Conservation (phyloP, 1,140 invertebrate species). For the Drosophila nebulosa region DNA sequence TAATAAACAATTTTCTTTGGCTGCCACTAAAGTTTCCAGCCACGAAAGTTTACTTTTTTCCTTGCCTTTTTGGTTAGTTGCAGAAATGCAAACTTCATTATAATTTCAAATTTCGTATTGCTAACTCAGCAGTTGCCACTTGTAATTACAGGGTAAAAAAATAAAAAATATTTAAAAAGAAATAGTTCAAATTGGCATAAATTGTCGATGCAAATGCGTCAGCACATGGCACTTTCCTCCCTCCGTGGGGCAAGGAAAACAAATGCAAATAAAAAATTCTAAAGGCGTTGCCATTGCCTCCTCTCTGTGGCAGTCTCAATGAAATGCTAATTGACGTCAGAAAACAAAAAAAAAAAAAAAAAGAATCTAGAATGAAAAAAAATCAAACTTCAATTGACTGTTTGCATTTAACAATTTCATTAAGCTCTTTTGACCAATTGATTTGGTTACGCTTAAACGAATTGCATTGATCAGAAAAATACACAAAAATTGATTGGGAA, state of each 20-base stretch:
- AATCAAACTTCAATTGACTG: neutral
- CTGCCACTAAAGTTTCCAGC: neutral
- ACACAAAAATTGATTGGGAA: neutral
- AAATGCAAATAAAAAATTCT: neutral
- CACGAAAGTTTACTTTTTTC: neutral
- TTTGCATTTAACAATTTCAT: constrained; percentile 4
- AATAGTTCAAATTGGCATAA: constrained; percentile 1
- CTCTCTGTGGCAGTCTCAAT: neutral
- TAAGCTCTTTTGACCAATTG: constrained; percentile 1
- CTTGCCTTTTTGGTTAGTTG: neutral
- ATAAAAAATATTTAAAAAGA: neutral
- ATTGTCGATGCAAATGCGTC: constrained; percentile 3
- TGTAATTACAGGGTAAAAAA: neutral
- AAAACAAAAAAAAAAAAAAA: neutral
- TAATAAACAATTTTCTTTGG: constrained; percentile 10
- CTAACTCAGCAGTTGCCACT: neutral
- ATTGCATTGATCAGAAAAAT: neutral
- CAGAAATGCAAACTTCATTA: constrained; percentile 4
- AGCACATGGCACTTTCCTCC: neutral
- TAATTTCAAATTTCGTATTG: constrained; percentile 7
- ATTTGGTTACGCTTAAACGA: constrained; percentile 8
- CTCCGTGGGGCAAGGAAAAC: neutral
- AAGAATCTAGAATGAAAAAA: neutral
- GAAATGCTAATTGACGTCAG: neutral
- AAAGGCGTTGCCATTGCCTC: neutral